Evolutionary conservation across 2,797 vertebrate genomes (phyloP).

Genomic region (Sebastes matsubarae): DNA sequence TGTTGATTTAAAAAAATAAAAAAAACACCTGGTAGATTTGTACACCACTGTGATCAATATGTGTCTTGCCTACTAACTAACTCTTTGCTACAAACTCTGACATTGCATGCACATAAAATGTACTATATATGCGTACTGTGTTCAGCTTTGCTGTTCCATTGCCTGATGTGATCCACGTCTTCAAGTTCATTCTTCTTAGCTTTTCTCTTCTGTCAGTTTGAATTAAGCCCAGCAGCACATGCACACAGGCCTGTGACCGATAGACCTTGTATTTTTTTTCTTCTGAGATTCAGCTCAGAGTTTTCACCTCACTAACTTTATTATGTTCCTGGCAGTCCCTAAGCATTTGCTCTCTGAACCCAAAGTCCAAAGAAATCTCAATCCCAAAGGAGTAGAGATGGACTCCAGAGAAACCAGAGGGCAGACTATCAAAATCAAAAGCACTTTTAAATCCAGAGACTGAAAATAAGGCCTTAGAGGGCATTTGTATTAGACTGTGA

Average conservation of each 20-base stretch:
- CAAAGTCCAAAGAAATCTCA: slow-evolving; percentile 65
- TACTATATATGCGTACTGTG: background rate
- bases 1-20: background rate
- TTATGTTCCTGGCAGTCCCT: slow-evolving; percentile 58
- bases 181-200: slow-evolving; percentile 18
- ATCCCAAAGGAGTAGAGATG: slow-evolving; percentile 52
- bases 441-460: slow-evolving; percentile 64
- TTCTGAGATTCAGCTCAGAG: slow-evolving; percentile 26
- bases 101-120: background rate
- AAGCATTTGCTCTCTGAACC: slow-evolving; percentile 72
- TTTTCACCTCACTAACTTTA: slow-evolving; percentile 66
- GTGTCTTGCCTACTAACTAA: background rate
- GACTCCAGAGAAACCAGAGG: slow-evolving; percentile 65
- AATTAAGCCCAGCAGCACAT: slow-evolving; percentile 31
- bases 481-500: slow-evolving; percentile 68
- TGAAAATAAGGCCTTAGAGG: slow-evolving; percentile 71
- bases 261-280: slow-evolving; percentile 47
- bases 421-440: slow-evolving; percentile 66
- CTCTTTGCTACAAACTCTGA: background rate
- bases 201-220: slow-evolving; percentile 44
- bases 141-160: background rate
- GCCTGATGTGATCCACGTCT: slow-evolving; percentile 11
- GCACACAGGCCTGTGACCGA: slow-evolving; percentile 40
- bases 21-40: background rate
- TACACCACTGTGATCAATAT: background rate